These are phyloP conservation scores for Macaca fascicularis DNA, from an alignment of 2,113 vertebrate genomes.

Conservation along the genomic window DNA sequence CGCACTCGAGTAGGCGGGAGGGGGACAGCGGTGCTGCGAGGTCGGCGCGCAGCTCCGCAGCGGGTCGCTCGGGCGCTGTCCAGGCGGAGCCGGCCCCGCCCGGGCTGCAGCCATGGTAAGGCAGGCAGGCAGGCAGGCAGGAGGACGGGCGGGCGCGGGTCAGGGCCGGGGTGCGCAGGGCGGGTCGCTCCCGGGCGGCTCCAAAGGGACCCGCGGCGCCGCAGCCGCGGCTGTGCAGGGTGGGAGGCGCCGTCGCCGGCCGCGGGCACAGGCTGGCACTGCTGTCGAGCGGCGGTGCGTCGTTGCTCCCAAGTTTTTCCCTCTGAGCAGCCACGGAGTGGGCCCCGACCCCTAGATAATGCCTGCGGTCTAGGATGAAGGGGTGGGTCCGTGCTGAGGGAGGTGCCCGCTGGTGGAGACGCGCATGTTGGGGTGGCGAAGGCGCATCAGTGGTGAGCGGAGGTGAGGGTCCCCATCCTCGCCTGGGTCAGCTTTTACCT, in stretches of 20 bases:
- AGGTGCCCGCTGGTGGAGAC: background rate
- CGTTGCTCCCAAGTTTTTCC: constrained; percentile 59
- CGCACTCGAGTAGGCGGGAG: constrained; percentile 3
- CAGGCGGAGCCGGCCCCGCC: constrained; percentile 60
- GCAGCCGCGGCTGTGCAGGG: constrained; percentile 8
- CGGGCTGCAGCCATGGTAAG: constrained; percentile 78
- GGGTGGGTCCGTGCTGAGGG: constrained; percentile 36
- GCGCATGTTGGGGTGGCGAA: background rate
- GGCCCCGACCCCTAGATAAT: background rate
- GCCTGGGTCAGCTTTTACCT: constrained; percentile 7
- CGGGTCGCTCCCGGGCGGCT: constrained; percentile 10
- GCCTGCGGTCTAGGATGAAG: background rate
- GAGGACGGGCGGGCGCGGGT: background rate
- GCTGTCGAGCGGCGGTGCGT: background rate
- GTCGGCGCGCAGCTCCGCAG: constrained; percentile 51
- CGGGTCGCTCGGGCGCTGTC: constrained; percentile 66
- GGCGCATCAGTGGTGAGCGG: background rate
- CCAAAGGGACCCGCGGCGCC: background rate
- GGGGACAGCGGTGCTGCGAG: constrained; percentile 47
- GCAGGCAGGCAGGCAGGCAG: background rate
- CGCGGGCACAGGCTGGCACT: background rate
- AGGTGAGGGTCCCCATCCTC: constrained; percentile 27
- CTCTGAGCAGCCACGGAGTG: background rate
- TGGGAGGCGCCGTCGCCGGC: constrained; percentile 25
- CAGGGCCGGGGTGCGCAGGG: background rate